phyloP scores from a whole-genome alignment of 1,140 invertebrate species.

The Acromyrmex echinatior region DNA sequence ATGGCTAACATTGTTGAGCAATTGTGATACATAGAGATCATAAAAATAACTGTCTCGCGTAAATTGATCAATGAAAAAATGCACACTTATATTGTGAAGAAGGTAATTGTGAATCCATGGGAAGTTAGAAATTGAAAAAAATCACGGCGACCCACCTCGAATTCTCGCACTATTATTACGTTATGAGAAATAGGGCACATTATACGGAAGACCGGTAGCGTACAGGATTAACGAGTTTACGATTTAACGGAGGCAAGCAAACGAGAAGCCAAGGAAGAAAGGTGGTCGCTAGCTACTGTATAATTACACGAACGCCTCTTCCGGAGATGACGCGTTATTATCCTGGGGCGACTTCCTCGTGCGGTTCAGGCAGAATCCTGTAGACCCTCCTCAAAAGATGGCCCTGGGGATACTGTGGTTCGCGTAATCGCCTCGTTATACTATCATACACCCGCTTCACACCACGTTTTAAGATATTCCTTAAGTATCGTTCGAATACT shows the following conservation, averaged over 20 bases:
- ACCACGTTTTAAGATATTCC: conserved; percentile 69
- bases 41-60: background rate
- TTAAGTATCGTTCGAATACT: background rate
- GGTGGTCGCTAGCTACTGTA: conserved; percentile 84
- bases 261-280: conserved; percentile 72
- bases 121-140: conserved; percentile 63
- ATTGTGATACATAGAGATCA: background rate
- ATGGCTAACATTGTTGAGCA: background rate
- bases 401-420: conserved; percentile 69
- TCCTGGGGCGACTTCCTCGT: conserved; percentile 78
- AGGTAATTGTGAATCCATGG: background rate
- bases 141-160: conserved; percentile 82
- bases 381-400: conserved; percentile 65
- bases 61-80: conserved; percentile 22
- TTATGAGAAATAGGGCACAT: conserved; percentile 82
- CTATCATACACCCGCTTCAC: conserved; percentile 59
- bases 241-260: conserved; percentile 77
- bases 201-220: conserved; percentile 86
- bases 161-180: conserved; percentile 82
- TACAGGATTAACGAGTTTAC: conserved; percentile 82
- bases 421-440: conserved; percentile 79
- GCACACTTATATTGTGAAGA: background rate
- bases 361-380: conserved; percentile 77
- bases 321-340: conserved; percentile 79
- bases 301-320: conserved; percentile 84